These are phyloP conservation scores for Scaptomyza reducta DNA, from an alignment of 2,888 invertebrate species.

Conservation along the genomic window DNA sequence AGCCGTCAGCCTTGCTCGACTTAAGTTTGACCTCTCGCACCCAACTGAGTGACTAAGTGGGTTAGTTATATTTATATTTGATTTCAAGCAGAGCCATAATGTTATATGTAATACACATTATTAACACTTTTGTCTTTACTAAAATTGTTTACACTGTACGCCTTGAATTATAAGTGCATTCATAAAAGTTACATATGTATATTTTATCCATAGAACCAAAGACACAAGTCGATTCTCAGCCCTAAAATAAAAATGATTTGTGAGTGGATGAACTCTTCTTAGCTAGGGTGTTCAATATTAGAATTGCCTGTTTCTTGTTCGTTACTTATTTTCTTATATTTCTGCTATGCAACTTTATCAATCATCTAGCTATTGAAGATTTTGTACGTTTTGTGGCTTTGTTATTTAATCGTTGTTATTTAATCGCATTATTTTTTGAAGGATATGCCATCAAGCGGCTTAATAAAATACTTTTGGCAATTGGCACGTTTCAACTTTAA, in stretches of 20 bases:
- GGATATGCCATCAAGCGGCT: slow-evolving; percentile 3
- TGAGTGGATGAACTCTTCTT: background rate
- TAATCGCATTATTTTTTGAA: slow-evolving; percentile 12
- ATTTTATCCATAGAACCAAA: background rate
- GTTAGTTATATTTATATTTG: slow-evolving; percentile 5
- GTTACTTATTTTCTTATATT: background rate
- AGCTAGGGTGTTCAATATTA: background rate
- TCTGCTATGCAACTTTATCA: background rate
- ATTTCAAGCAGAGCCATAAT: background rate
- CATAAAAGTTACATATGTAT: too few relatives aligned
- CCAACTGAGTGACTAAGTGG: slow-evolving; percentile 21
- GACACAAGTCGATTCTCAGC: background rate
- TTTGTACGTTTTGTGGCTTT: background rate
- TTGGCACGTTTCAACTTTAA: background rate
- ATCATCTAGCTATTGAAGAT: background rate
- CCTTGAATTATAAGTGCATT: too few relatives aligned
- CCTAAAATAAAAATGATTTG: background rate
- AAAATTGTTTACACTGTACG: background rate
- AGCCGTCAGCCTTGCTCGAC: slow-evolving; percentile 57
- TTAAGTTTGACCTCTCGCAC: slow-evolving; percentile 47
- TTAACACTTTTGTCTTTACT: background rate
- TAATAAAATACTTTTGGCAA: slow-evolving; percentile 3
- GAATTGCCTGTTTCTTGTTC: background rate
- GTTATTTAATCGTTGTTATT: slow-evolving; percentile 11
- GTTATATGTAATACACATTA: slow-evolving; percentile 4